Base-by-base conservation (phyloP, 2,113 vertebrate genomes). In the Prunella himalayana region DNA sequence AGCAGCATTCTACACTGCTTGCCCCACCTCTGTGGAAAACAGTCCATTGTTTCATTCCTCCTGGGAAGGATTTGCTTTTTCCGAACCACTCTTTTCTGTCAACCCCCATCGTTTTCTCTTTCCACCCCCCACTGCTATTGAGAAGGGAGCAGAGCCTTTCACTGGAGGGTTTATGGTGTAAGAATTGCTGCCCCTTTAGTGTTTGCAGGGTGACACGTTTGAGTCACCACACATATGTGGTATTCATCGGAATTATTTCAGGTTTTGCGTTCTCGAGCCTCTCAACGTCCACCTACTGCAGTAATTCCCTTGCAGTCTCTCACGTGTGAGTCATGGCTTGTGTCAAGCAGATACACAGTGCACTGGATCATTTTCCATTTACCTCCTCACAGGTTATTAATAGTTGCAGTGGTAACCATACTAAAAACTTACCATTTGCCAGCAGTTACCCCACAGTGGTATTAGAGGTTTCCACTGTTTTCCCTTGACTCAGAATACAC, bases 401-500 rank as follows among this genome's bases (percentile, higher is more conserved):
- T 88, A 88, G 82, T 88, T 8, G 1, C 90, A 82, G 60, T 94
- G 76, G 88, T 94, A 94, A 94, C 85, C 53, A 28, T 83, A 73
- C 78, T 30, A 41, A 92, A 93, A 93, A 86, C 54, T 69, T 86
- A 21, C 3, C 63, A 31, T 86, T 93, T 92, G 85, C 93, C 85
- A 97, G 56, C 79, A 94, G 88, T 95, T 96, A 88, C 49, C 92
- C 94, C 72, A 61, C 85, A 78, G 82, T 83, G 93, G 68, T 90
- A 71, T 92, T 90, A 88, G 79, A 95, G 85, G 37, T 95, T 97
- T 95, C 88, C 83, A 92, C 72, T 86, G 77, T 97, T 97, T 96
- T 94, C 72, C 53, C 56, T 94, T 90, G 59, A 86, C 68, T 92
- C 68, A 66, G 79, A 93, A 90, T 93, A 96, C 76, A 88, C 80